Evolutionary conservation across 2,113 vertebrate genomes (phyloP).

Genomic region (Colaptes auratus): DNA sequence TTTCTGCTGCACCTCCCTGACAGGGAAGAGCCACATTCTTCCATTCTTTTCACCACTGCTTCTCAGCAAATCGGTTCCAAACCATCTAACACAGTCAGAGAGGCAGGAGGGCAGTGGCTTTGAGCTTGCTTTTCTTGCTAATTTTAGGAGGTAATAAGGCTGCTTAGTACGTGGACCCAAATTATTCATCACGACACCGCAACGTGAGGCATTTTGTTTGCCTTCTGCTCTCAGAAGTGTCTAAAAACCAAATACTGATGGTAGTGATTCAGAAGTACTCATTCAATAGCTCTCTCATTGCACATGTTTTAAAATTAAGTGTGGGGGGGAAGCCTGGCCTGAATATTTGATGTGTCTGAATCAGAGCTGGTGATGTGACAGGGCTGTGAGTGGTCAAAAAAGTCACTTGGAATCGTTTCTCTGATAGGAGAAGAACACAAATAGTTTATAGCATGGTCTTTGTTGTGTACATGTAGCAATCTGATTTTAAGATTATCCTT

Average conservation of each 20-base stretch:
- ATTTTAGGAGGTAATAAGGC: slow-evolving; percentile 6
- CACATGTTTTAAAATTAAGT: background rate
- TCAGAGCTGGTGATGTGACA: background rate
- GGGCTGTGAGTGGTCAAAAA: background rate
- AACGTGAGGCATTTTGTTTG: background rate
- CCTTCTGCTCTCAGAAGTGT: background rate
- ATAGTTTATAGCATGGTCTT: background rate
- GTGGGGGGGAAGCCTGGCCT: background rate
- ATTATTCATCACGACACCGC: background rate
- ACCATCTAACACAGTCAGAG: background rate
- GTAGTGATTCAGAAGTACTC: background rate
- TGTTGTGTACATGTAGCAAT: background rate
- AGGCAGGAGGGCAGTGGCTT: background rate
- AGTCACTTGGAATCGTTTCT: slow-evolving; percentile 9
- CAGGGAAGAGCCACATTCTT: background rate
- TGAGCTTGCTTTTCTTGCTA: slow-evolving; percentile 8
- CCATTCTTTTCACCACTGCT: background rate
- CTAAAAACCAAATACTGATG: background rate
- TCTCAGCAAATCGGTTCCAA: background rate
- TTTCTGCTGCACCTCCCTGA: background rate
- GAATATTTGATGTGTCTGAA: background rate
- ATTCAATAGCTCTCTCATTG: background rate
- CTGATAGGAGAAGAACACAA: background rate
- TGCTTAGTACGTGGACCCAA: background rate
- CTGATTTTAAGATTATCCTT: background rate